These are phyloP conservation scores for Cerceris ruficornis DNA, from an alignment of 2,888 invertebrate genomes.

Conservation along the genomic window DNA sequence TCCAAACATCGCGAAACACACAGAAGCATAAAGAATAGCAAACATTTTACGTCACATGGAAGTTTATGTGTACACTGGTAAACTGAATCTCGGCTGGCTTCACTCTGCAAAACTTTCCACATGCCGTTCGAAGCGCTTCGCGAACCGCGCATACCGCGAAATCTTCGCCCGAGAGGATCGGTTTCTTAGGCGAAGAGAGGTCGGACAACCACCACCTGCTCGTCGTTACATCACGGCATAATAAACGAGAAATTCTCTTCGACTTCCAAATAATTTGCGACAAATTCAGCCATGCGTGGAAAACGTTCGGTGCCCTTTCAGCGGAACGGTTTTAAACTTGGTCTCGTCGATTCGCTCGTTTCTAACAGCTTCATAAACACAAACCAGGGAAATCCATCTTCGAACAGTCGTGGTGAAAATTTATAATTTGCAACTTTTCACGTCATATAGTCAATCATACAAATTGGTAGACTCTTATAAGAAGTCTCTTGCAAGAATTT, in stretches of 20 bases:
- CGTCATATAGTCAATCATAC: too few species aligned
- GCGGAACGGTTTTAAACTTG: not conserved
- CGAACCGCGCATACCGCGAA: constrained; percentile 6
- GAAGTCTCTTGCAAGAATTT: too few species aligned
- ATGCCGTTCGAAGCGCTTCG: constrained; percentile 10
- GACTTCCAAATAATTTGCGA: too few species aligned
- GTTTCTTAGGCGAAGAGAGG: not conserved
- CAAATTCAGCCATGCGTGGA: not conserved
- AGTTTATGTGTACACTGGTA: constrained; percentile 7
- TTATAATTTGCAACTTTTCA: too few species aligned
- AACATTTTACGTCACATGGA: too few species aligned
- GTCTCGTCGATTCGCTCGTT: too few species aligned
- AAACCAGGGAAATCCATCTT: too few species aligned
- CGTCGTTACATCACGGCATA: not conserved
- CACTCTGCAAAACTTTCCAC: not conserved
- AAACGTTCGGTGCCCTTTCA: not conserved
- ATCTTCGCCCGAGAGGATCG: constrained; percentile 2
- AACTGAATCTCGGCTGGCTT: not conserved
- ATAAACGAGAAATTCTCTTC: too few species aligned
- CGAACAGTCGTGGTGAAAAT: too few species aligned
- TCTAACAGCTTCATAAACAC: too few species aligned
- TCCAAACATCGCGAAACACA: not conserved
- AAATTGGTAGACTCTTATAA: too few species aligned
- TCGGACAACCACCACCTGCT: constrained; percentile 13
- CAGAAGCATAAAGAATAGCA: too few species aligned